Conservation (phyloP, 2,113 vertebrate genomes). For the Urocynchramus pylzowi region DNA sequence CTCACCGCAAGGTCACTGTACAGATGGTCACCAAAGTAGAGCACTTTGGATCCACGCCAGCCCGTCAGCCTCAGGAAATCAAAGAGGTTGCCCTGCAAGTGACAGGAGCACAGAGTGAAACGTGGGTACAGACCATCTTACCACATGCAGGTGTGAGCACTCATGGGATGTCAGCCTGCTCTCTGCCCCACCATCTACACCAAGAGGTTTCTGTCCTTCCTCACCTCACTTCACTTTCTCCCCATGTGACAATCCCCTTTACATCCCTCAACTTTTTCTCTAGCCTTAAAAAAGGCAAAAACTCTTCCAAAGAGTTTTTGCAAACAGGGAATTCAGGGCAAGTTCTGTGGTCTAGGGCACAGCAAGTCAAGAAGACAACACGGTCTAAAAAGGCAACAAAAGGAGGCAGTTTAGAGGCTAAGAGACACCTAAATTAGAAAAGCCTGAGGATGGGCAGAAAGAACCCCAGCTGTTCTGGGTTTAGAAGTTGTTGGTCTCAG, state of each 20-base stretch:
- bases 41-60: conserved; percentile 91
- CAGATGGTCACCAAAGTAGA: conserved; percentile 97
- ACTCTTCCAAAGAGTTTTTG: background rate
- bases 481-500: background rate
- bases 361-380: background rate
- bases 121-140: background rate
- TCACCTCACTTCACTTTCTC: background rate
- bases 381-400: background rate
- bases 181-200: background rate
- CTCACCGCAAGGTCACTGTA: conserved; percentile 96
- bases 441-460: background rate
- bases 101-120: background rate
- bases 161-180: background rate
- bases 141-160: background rate
- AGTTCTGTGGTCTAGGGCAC: background rate
- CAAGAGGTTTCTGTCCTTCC: background rate
- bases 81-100: conserved; percentile 88
- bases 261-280: background rate
- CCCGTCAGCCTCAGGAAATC: conserved; percentile 91
- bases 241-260: background rate
- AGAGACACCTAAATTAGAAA: background rate
- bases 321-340: background rate
- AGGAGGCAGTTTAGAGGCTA: background rate
- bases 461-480: background rate
- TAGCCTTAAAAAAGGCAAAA: background rate